These are phyloP conservation scores for Atractosteus spatula DNA, from an alignment of 2,113 vertebrate genomes.

Conservation along the genomic window DNA sequence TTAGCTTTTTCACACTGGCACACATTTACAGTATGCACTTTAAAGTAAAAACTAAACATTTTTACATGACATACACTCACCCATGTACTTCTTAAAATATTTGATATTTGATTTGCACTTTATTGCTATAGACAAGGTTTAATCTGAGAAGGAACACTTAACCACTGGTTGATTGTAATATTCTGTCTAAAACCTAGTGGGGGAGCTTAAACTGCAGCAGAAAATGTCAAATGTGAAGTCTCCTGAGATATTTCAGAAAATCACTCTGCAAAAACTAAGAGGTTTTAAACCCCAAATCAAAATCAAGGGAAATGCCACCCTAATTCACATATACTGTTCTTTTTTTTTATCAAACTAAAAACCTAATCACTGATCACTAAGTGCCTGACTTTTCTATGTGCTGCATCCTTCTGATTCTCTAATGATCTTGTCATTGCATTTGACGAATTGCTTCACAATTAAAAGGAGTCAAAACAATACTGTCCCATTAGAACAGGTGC, in stretches of 20 bases:
- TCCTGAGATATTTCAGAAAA: background rate
- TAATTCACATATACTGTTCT: background rate
- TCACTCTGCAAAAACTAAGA: background rate
- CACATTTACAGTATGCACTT: no score
- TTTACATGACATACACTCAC: background rate
- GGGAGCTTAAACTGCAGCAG: background rate
- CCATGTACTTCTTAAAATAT: no score
- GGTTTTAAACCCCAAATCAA: background rate
- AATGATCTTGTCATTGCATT: no score
- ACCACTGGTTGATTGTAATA: background rate
- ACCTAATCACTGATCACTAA: background rate
- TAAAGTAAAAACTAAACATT: background rate
- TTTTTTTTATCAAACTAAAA: background rate
- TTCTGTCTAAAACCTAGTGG: background rate
- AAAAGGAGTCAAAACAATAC: no score
- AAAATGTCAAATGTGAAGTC: constrained; percentile 5
- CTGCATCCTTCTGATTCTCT: no score
- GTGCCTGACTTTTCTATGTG: no score
- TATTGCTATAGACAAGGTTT: background rate
- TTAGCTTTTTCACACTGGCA: no score
- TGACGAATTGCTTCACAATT: no score
- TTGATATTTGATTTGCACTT: background rate
- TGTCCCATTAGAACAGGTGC: no score
- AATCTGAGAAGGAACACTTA: background rate
- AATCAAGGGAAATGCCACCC: background rate